These are phyloP conservation scores for Liposcelis brunnea DNA, from an alignment of 2,888 invertebrate genomes.

Conservation along the genomic window DNA sequence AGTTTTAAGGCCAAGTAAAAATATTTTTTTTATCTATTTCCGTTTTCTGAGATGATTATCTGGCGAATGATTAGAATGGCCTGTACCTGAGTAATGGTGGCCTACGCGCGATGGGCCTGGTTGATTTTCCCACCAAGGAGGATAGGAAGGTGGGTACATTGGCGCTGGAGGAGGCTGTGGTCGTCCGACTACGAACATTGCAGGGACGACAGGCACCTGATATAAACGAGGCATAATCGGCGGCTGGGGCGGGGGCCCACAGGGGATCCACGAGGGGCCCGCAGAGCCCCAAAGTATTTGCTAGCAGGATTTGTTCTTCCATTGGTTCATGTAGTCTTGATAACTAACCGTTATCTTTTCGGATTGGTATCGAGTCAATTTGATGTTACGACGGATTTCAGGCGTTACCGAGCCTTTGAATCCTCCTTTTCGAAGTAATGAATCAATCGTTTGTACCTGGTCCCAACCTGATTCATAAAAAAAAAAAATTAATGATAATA, in stretches of 20 bases:
- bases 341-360: slow-evolving; percentile 85
- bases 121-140: no score
- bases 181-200: no score
- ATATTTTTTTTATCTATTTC: no score
- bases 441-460: slow-evolving; percentile 95
- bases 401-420: slow-evolving; percentile 81
- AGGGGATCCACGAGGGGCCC: slow-evolving; percentile 18
- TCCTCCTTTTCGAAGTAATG: slow-evolving; percentile 90
- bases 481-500: slow-evolving; percentile 7
- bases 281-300: slow-evolving; percentile 38
- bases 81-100: no score
- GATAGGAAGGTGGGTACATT: no score
- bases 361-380: slow-evolving; percentile 90
- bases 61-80: no score
- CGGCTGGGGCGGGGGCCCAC: slow-evolving; percentile 20
- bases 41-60: no score
- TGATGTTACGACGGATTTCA: slow-evolving; percentile 74
- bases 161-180: no score
- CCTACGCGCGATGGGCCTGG: no score
- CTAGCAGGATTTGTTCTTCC: slow-evolving; percentile 54
- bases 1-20: no score
- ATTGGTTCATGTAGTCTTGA: slow-evolving; percentile 57
- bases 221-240: no score
- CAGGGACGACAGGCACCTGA: no score
- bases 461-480: slow-evolving; percentile 69